These are phyloP conservation scores for Chymomyza costata DNA, from an alignment of 1,140 invertebrate genomes.

Conservation along the genomic window DNA sequence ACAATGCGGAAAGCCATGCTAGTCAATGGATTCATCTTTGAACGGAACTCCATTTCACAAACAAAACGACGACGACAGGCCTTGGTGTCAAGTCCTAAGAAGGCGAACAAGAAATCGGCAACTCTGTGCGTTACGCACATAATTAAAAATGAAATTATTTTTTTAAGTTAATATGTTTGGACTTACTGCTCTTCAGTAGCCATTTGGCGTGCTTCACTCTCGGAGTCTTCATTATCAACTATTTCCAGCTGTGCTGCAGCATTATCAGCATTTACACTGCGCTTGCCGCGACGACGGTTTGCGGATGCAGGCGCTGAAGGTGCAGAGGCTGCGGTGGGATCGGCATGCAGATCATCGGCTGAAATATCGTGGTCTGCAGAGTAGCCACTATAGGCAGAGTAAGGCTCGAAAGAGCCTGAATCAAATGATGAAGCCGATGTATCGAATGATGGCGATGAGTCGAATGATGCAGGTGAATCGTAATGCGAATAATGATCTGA, in stretches of 20 bases:
- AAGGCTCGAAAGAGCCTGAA: slow-evolving; percentile 57
- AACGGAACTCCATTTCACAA: slow-evolving; percentile 73
- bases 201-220: slow-evolving; percentile 51
- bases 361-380: slow-evolving; percentile 47
- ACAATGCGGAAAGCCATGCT: slow-evolving; percentile 72
- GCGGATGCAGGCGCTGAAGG: slow-evolving; percentile 28
- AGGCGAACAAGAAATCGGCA: slow-evolving; percentile 66
- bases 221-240: slow-evolving; percentile 50
- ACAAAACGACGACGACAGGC: slow-evolving; percentile 70
- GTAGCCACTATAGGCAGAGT: slow-evolving; percentile 62
- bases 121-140: too few species aligned
- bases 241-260: slow-evolving; percentile 42
- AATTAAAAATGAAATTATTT: background rate
- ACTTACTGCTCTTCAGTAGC: slow-evolving; percentile 62
- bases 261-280: slow-evolving; percentile 24
- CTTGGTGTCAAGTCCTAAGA: slow-evolving; percentile 61
- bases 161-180: background rate
- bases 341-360: slow-evolving; percentile 37
- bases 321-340: slow-evolving; percentile 23
- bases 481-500: slow-evolving; percentile 42
- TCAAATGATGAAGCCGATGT: slow-evolving; percentile 34
- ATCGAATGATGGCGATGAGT: slow-evolving; percentile 7
- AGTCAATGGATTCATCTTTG: slow-evolving; percentile 61
- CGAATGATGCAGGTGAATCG: slow-evolving; percentile 34
- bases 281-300: slow-evolving; percentile 42